Conservation (phyloP, 30 jellyfish, hydroid and myxozoan species). For the Aurelia sp. region DNA sequence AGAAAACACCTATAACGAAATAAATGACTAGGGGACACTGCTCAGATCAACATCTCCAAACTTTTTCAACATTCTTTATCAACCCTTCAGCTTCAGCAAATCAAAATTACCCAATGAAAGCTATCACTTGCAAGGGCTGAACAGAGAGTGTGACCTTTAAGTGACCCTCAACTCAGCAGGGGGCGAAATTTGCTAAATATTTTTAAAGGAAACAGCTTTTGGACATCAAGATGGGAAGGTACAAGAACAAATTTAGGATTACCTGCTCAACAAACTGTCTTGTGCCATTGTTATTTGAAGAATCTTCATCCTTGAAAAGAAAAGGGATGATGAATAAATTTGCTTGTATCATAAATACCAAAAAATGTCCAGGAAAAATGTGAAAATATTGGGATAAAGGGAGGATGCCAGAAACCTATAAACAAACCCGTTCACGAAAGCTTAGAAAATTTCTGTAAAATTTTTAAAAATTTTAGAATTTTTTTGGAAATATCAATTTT, state of each 20-base stretch:
- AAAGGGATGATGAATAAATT: background rate
- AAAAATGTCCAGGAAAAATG: no score
- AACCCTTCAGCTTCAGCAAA: no score
- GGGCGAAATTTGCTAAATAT: no score
- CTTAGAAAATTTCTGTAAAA: no score
- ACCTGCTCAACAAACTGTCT: slow-evolving; percentile 71
- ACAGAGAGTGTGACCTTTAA: background rate
- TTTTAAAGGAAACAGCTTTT: background rate
- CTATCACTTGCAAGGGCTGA: background rate
- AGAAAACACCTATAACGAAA: background rate
- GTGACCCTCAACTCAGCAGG: no score
- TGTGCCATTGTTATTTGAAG: slow-evolving; percentile 44
- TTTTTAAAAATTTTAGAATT: no score
- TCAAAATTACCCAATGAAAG: background rate
- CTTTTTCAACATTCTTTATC: no score
- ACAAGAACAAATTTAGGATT: background rate
- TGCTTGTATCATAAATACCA: no score
- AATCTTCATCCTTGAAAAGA: slow-evolving; percentile 15
- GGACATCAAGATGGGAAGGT: background rate
- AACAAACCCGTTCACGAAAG: no score
- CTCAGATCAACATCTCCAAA: background rate
- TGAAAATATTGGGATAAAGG: no score
- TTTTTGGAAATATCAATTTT: no score
- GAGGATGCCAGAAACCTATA: no score
- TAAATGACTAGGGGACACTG: background rate